Base-by-base conservation (phyloP, 2,888 invertebrate genomes). In the Stenchaetothrips biformis region DNA sequence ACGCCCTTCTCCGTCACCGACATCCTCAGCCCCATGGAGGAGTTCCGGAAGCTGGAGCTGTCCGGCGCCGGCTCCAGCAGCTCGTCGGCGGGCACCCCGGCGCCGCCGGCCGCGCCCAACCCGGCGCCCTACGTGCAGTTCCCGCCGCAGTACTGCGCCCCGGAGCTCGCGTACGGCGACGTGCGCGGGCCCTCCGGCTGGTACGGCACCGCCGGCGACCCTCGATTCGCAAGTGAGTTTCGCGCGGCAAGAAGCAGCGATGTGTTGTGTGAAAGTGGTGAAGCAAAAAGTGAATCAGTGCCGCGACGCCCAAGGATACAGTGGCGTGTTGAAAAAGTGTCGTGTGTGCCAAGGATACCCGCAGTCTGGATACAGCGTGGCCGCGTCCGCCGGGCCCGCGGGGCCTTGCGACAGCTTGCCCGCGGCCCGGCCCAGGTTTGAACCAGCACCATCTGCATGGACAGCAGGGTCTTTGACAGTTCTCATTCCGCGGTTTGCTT, bases 1-100 rank as follows among this genome's bases (percentile, higher is more conserved):
- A 97, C 97, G 84, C 97, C 97, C 83, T 97, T 97, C 89, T 97
- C 96, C 87, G 97, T 97, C 84, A 95, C 96, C 86, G 97, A 97
- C 88, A 97, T 97, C 87, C 91, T 97, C 85, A 96, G 96, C 87
- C 97, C 97, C 84, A 95, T 97, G 87, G 97, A 97, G 89, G 96
- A 97, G 89, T 97, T 95, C 89, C 92, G 96, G 88, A 96, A 96
- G 89, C 89, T 95, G 88, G 95, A 95, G 89, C 89, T 94, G 85
- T 92, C 90, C 85, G 93, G 93, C 85, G 88, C 89, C 0, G 92
- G 94, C 86, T 92, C 94, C 85, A 85, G 90, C 87, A 85, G 85
- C 86, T 83, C 88, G 86, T 88, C 85, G 84, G 80, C 87, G 62
- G 84, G 83, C 37, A 83, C 83, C 62, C 83, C 83, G 59, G 87